Percentiles rank a stretch among this genome's conserved stretches.
Conservation (phyloP, 2,888 invertebrate species). For the Drosophila niveifrons region DNA sequence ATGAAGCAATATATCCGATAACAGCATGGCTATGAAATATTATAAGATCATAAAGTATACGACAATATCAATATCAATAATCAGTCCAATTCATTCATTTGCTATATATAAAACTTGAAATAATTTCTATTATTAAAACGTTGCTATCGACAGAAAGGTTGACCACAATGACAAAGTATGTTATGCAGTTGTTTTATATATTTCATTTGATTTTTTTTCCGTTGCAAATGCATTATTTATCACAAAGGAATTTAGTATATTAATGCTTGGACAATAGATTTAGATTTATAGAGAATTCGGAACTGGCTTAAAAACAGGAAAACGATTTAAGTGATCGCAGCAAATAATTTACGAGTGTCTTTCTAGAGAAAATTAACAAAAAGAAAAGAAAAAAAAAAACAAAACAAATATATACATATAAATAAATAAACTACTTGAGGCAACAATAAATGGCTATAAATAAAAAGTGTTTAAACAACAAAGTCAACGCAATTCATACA, state of each 20-base stretch:
- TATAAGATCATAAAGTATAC: conserved; percentile 3
- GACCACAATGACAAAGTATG: neutral
- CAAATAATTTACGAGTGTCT: conserved; percentile 19
- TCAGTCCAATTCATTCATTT: conserved; percentile 1
- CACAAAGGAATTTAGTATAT: neutral
- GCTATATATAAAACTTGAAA: neutral
- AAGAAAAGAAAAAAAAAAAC: conserved; percentile 12
- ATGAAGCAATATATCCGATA: conserved; percentile 10
- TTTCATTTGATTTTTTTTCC: neutral
- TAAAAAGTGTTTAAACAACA: conserved; percentile 39
- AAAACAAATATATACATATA: neutral
- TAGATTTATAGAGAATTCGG: neutral
- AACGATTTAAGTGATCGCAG: neutral
- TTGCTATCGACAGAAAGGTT: conserved; percentile 1
- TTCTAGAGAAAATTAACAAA: conserved; percentile 2
- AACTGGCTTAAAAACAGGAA: neutral
- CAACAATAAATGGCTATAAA: conserved; percentile 37
- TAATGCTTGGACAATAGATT: neutral
- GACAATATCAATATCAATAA: neutral
- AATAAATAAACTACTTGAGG: conserved; percentile 56
- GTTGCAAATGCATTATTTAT: neutral
- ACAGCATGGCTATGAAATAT: neutral
- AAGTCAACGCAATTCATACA: conserved; percentile 12
- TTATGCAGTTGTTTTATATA: neutral
- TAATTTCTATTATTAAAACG: conserved; percentile 8